These are phyloP conservation scores for Hyppa rectilinea DNA, from an alignment of 2,888 invertebrate species.

Conservation along the genomic window DNA sequence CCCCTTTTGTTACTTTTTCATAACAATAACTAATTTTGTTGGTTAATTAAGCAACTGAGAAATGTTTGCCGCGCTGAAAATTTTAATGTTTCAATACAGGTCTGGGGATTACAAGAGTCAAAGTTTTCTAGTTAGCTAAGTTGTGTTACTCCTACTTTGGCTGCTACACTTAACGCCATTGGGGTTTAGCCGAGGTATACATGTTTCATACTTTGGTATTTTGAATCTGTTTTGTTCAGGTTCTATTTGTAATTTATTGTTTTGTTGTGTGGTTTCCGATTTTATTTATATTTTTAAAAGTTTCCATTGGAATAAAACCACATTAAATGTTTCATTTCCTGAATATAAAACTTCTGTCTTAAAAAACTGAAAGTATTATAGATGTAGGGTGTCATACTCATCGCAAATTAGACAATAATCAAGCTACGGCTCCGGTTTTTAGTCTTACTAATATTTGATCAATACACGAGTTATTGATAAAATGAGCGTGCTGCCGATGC, in stretches of 20 bases:
- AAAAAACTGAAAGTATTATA: background rate
- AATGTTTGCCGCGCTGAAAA: slow-evolving; percentile 73
- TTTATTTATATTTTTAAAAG: background rate
- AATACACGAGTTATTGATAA: background rate
- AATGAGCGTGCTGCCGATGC: background rate
- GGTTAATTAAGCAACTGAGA: slow-evolving; percentile 82
- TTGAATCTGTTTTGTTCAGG: slow-evolving; percentile 46
- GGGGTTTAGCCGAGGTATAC: slow-evolving; percentile 45
- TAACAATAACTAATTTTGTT: slow-evolving; percentile 84
- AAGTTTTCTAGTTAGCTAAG: slow-evolving; percentile 63
- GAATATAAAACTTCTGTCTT: background rate
- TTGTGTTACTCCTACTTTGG: slow-evolving; percentile 55
- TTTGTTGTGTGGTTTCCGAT: slow-evolving; percentile 34
- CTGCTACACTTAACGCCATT: slow-evolving; percentile 54
- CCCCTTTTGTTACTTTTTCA: slow-evolving; percentile 80
- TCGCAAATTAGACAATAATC: background rate
- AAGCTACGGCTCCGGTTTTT: background rate
- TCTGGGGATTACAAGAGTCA: slow-evolving; percentile 68
- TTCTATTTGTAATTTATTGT: slow-evolving; percentile 30
- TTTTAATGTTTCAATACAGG: slow-evolving; percentile 74
- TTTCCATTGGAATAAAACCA: background rate
- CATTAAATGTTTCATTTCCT: background rate
- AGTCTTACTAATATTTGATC: background rate
- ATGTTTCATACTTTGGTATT: slow-evolving; percentile 53
- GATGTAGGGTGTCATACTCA: background rate